A percentile compares a stretch with the other conserved stretches of the same genome.
These are phyloP conservation scores for Craseonycteris thonglongyai DNA, from an alignment of 2,113 vertebrate genomes.

Conservation along the genomic window DNA sequence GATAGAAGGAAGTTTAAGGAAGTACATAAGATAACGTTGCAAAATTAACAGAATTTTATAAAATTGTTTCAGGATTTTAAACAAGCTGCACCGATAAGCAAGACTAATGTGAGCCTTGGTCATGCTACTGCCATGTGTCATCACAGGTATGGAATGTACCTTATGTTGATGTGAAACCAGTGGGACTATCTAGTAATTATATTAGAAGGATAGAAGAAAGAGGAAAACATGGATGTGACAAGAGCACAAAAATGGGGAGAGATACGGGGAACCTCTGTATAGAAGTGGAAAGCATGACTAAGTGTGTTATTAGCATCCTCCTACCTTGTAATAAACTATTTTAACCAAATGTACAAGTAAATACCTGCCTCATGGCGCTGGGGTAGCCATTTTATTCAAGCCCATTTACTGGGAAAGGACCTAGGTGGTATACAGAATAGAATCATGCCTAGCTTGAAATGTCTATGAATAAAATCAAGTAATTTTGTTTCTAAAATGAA, in stretches of 20 bases:
- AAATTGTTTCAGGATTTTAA: constrained; percentile 82
- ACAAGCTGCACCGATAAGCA: constrained; percentile 64
- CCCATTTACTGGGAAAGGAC: not conserved
- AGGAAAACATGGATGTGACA: not conserved
- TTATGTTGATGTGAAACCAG: not conserved
- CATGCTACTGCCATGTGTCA: constrained; percentile 77
- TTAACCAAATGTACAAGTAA: not conserved
- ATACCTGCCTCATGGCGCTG: not conserved
- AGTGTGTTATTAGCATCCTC: not conserved
- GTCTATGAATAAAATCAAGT: not conserved
- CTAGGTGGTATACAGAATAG: not conserved
- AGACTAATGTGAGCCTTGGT: constrained; percentile 67
- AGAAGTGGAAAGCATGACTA: not conserved
- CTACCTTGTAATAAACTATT: not conserved
- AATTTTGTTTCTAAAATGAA: not conserved
- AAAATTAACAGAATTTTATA: constrained; percentile 2
- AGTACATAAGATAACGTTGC: not conserved
- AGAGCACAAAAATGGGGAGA: not conserved
- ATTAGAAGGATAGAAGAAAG: not conserved
- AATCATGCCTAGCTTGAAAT: not conserved
- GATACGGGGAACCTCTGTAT: not conserved
- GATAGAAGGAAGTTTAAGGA: not conserved
- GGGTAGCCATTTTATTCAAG: not conserved
- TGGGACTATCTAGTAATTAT: not conserved
- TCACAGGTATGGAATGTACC: constrained; percentile 73